Base-by-base conservation (phyloP, 1,140 invertebrate species). In the Leguminivora glycinivorella region DNA sequence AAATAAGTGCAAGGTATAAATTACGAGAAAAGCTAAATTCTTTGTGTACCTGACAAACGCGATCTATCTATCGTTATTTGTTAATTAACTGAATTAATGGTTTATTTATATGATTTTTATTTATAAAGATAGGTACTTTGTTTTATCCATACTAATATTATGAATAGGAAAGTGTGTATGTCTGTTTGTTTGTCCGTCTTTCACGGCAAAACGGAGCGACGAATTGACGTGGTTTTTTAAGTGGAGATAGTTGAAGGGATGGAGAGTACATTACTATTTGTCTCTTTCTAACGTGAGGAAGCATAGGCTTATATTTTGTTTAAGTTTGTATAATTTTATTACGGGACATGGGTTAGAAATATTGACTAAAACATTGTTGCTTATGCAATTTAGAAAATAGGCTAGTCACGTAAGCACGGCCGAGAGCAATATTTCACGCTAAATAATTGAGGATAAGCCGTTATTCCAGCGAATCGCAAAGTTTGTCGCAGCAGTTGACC, bases 401-500 rank as follows among this genome's bases (percentile, higher is more conserved):
- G 40, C 19, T 52, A n/a, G 47, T 52, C 19, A 52, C 47, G 47
- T 19, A 52, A 52, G 19, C 47, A 52, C 19, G 19, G 17, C 19
- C 19, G 47, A 22, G 47, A 9, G 47, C 47, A 52, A 52, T 52
- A 52, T 22, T 52, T 52, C 4, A 52, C 47, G 47, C 47, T 22
- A 52, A 52, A 52, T 52, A 52, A 52, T 22, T 17, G 43, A 47
- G 3, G 40, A 52, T 52, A 52, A 52, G 47, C 47, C 47, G 47
- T 52, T 52, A 52, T 52, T 52, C 19, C 47, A 52, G 19, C 19
- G 19, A 52, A 52, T 52, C 47, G 19, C 19, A 17, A 74, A 70
- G 70, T 72, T 76, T 76, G 71, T 72, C 72, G 58, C 71, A 69
- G 70, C 76, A 72, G 70, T 69, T 71, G 77, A 80, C 80, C 83